A percentile compares a stretch with the other conserved stretches of the same genome.
Conservation (phyloP, 2,888 invertebrate genomes). For the Euplagia quadripunctaria region DNA sequence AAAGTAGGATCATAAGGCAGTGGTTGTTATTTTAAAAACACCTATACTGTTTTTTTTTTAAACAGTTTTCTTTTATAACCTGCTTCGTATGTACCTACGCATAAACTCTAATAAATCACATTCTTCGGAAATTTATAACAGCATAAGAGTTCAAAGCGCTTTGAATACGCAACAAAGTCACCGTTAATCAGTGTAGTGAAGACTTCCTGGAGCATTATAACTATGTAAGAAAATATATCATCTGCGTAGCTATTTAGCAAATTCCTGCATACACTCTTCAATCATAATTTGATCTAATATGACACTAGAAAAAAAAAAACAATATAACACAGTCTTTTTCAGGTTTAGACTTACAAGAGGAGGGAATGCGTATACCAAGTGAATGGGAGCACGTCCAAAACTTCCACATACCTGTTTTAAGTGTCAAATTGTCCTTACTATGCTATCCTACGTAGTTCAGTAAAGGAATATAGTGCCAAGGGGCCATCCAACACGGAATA, state of each 20-base stretch:
- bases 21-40: not conserved
- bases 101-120: constrained; percentile 8
- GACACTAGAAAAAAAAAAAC: no score
- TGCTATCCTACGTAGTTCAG: no score
- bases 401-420: no score
- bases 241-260: not conserved
- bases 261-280: not conserved
- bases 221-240: not conserved
- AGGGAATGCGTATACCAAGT: no score
- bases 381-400: no score
- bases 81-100: not conserved
- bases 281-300: not conserved
- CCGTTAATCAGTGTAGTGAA: constrained; percentile 13
- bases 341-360: no score
- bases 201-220: constrained; percentile 11
- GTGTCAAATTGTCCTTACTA: no score
- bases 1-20: not conserved
- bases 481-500: no score
- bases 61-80: constrained; percentile 9
- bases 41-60: not conserved
- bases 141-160: constrained; percentile 8
- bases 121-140: constrained; percentile 11
- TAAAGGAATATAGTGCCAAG: no score
- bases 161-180: constrained; percentile 10
- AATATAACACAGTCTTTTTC: no score